Percentiles rank a stretch among this genome's conserved stretches.
Evolutionary conservation across 1,140 invertebrate genomes (phyloP).

Genomic region (Listronotus bonariensis): DNA sequence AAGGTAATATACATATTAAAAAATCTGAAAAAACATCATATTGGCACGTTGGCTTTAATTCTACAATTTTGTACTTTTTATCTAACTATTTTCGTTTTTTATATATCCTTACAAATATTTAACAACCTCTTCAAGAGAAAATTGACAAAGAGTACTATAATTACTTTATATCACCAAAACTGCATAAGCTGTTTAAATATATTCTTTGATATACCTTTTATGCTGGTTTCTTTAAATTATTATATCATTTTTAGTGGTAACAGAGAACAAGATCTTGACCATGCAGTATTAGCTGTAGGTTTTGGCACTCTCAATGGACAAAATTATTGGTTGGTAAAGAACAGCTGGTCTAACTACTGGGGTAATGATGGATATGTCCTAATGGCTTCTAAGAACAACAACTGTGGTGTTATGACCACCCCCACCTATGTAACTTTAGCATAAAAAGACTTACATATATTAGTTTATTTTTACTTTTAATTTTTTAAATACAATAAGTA

Average conservation of each 20-base stretch:
- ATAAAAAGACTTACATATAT: not conserved
- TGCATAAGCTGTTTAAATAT: too few relatives aligned
- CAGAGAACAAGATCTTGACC: conserved; percentile 76
- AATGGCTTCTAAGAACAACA: conserved; percentile 86
- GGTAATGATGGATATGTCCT: conserved; percentile 92
- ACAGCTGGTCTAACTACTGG: conserved; percentile 95
- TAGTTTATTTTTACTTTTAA: not conserved
- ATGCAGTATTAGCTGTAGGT: conserved; percentile 92
- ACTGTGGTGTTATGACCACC: conserved; percentile 86
- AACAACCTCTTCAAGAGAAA: too few relatives aligned
- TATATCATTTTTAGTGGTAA: conserved; percentile 63
- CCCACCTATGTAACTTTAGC: conserved; percentile 78
- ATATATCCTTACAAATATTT: too few relatives aligned
- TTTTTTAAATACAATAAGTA: conserved; percentile 2
- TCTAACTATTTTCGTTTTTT: too few relatives aligned
- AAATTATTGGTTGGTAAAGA: conserved; percentile 91
- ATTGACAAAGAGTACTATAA: too few relatives aligned
- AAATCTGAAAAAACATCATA: too few relatives aligned
- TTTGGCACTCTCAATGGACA: conserved; percentile 85
- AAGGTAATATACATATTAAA: too few relatives aligned
- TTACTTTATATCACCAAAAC: too few relatives aligned
- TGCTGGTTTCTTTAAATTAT: too few relatives aligned
- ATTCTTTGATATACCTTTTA: too few relatives aligned
- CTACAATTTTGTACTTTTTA: too few relatives aligned
- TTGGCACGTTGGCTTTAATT: too few relatives aligned